Percentiles rank a stretch among this genome's conserved stretches.
Evolutionary conservation across 2,888 invertebrate species (phyloP).

Genomic region (Eudemis profundana): DNA sequence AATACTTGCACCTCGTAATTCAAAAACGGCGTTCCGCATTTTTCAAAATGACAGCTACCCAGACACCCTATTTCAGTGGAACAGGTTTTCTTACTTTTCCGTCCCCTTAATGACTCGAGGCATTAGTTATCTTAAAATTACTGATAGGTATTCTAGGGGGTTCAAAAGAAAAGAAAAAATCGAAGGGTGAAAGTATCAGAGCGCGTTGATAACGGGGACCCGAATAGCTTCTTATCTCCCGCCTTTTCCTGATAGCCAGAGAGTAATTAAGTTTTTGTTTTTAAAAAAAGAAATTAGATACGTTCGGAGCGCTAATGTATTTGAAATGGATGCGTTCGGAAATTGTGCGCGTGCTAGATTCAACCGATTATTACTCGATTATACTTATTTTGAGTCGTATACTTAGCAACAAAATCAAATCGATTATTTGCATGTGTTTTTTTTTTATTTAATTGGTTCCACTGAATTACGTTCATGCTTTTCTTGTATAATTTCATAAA

Average conservation of each 20-base stretch:
- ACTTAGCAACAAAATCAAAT: neutral
- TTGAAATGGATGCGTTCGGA: slow-evolving; percentile 74
- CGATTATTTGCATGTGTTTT: neutral
- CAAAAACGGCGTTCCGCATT: slow-evolving; percentile 28
- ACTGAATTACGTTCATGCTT: no score
- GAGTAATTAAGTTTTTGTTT: slow-evolving; percentile 81
- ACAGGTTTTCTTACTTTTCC: slow-evolving; percentile 58
- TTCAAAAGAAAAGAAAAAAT: slow-evolving; percentile 62
- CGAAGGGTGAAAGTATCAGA: slow-evolving; percentile 74
- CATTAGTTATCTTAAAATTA: slow-evolving; percentile 84
- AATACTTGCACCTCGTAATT: slow-evolving; percentile 26
- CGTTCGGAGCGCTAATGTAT: slow-evolving; percentile 71
- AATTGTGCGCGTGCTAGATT: slow-evolving; percentile 52
- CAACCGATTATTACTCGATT: slow-evolving; percentile 37
- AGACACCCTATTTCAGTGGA: slow-evolving; percentile 50
- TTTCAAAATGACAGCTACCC: slow-evolving; percentile 44
- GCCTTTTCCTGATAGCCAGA: slow-evolving; percentile 72
- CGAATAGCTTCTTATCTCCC: slow-evolving; percentile 78
- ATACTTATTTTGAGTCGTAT: neutral
- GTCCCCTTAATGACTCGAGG: slow-evolving; percentile 74
- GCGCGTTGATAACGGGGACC: slow-evolving; percentile 77
- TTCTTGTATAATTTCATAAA: neutral
- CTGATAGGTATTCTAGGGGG: slow-evolving; percentile 72
- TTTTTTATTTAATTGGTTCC: neutral
- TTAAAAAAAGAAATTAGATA: slow-evolving; percentile 75